Evolutionary conservation across 2,888 invertebrate species (phyloP).

Genomic region (Epistrophe eligans): DNA sequence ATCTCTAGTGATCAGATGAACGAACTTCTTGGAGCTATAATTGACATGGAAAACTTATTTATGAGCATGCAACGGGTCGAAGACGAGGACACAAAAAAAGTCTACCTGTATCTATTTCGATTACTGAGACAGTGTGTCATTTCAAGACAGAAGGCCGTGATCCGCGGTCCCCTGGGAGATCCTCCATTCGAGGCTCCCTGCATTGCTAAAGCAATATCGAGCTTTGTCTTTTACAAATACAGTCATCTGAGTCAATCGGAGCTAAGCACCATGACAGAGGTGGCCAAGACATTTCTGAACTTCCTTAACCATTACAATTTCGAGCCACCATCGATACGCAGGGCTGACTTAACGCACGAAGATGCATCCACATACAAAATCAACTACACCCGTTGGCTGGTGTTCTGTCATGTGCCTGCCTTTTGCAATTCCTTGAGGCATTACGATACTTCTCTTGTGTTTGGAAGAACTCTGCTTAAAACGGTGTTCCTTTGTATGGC

Average conservation of each 20-base stretch:
- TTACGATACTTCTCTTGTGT: constrained; percentile 93
- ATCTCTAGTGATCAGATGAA: constrained; percentile 91
- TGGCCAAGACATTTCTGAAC: constrained; percentile 95
- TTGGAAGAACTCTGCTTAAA: constrained; percentile 92
- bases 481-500: constrained; percentile 91
- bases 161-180: constrained; percentile 92
- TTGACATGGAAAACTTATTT: constrained; percentile 96
- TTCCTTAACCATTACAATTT: constrained; percentile 96
- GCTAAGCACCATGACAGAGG: constrained; percentile 90
- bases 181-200: constrained; percentile 96
- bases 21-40: constrained; percentile 92
- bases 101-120: constrained; percentile 93
- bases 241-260: constrained; percentile 83
- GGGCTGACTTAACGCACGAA: constrained; percentile 89
- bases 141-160: constrained; percentile 89
- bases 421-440: constrained; percentile 95
- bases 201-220: constrained; percentile 95
- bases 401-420: constrained; percentile 96
- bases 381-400: constrained; percentile 95
- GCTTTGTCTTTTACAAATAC: constrained; percentile 92
- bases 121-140: constrained; percentile 92
- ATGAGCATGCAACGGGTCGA: constrained; percentile 94
- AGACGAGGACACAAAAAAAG: constrained; percentile 93
- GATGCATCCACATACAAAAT: constrained; percentile 93
- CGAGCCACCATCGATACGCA: constrained; percentile 91